phyloP scores from a whole-genome alignment of 2,888 invertebrate species.

The Xestia rhomboidea region DNA sequence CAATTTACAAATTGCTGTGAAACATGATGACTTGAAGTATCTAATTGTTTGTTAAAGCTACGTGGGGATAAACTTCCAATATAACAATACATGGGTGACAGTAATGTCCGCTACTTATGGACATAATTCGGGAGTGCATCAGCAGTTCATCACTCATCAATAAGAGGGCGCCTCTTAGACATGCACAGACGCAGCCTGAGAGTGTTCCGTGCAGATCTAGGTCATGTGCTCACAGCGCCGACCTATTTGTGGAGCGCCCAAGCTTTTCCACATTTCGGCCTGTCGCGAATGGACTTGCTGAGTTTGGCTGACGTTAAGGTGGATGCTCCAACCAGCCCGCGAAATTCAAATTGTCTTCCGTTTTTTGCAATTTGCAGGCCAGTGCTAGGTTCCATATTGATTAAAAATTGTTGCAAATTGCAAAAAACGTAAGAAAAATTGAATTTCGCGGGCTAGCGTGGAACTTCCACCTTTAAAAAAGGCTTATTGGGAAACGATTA shows the following conservation, averaged over 20 bases:
- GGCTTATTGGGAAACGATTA: not conserved
- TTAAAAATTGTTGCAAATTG: too few species aligned
- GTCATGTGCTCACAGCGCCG: conserved; percentile 30
- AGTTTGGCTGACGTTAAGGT: not conserved
- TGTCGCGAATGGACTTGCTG: not conserved
- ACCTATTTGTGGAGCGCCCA: conserved; percentile 36
- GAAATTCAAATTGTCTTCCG: too few species aligned
- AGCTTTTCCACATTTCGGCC: conserved; percentile 17
- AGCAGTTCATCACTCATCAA: not conserved
- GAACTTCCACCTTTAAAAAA: too few species aligned
- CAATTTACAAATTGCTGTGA: not conserved
- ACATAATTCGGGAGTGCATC: conserved; percentile 1
- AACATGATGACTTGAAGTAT: not conserved
- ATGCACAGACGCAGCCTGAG: conserved; percentile 12
- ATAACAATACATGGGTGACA: not conserved
- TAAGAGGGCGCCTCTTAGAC: conserved; percentile 33
- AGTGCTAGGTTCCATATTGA: too few species aligned
- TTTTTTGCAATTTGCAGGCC: too few species aligned
- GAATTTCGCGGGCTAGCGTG: too few species aligned
- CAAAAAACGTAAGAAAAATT: too few species aligned
- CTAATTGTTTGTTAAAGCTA: too few species aligned
- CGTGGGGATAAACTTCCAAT: too few species aligned
- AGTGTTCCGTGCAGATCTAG: conserved; percentile 17
- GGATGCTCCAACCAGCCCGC: too few species aligned
- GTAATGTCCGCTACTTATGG: not conserved